Percentiles rank a stretch among this genome's conserved stretches.
phyloP scores from a whole-genome alignment of 2,888 invertebrate genomes.

The Pristionchus maxplancki region DNA sequence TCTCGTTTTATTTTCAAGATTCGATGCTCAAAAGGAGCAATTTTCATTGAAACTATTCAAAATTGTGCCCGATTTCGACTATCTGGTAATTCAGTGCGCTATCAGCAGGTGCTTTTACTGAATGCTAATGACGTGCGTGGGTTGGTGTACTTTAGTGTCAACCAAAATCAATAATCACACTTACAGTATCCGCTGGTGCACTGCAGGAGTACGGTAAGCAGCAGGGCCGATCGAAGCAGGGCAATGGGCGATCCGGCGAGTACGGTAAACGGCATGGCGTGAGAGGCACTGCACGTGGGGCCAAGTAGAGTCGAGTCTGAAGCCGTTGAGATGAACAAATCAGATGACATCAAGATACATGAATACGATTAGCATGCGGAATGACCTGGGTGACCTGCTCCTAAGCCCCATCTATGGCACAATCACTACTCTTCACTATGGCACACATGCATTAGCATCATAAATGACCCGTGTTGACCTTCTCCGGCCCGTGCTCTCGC shows the following conservation, averaged over 20 bases:
- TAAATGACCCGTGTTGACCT: not conserved
- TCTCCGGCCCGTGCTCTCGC: too few species aligned
- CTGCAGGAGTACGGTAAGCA: not conserved
- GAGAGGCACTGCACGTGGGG: slow-evolving; percentile 7
- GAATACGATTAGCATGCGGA: not conserved
- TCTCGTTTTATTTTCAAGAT: too few species aligned
- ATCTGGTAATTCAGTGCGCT: too few species aligned
- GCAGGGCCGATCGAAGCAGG: not conserved
- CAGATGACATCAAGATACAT: not conserved
- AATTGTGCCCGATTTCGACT: too few species aligned
- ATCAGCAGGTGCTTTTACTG: not conserved
- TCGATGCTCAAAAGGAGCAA: too few species aligned
- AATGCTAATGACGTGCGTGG: not conserved
- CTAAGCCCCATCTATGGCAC: too few species aligned
- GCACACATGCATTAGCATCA: too few species aligned
- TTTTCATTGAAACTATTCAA: too few species aligned
- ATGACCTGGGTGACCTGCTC: not conserved
- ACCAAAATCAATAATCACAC: not conserved
- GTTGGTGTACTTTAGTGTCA: not conserved
- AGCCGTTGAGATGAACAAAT: not conserved
- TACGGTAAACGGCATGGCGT: not conserved
- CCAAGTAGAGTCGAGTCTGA: not conserved
- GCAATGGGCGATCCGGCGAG: not conserved
- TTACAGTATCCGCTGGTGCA: slow-evolving; percentile 35
- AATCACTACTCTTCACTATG: too few species aligned